phyloP scores from a whole-genome alignment of 2,113 vertebrate species.

The Rhadina sibilatrix region DNA sequence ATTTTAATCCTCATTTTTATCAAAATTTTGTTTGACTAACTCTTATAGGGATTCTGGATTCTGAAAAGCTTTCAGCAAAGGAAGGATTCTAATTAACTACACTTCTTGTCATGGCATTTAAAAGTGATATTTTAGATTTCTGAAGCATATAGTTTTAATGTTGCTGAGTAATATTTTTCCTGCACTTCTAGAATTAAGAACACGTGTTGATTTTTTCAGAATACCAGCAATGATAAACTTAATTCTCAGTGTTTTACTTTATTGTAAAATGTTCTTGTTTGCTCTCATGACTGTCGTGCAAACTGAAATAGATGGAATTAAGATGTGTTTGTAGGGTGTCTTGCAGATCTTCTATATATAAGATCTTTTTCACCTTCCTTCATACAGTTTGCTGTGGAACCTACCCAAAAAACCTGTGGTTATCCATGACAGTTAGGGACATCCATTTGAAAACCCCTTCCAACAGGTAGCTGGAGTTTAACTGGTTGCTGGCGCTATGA shows the following conservation, averaged over 20 bases:
- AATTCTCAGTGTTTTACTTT: not conserved
- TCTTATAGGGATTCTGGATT: not conserved
- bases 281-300: not conserved
- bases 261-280: not conserved
- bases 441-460: not conserved
- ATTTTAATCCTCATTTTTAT: not conserved
- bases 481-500: accelerated
- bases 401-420: not conserved
- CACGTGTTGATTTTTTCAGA: not conserved
- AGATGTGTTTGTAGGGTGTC: not conserved
- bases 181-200: not conserved
- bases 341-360: not conserved
- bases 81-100: not conserved
- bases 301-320: not conserved
- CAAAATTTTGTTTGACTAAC: not conserved
- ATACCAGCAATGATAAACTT: not conserved
- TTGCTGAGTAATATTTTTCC: not conserved
- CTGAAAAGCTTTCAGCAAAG: not conserved
- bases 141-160: not conserved
- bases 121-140: not conserved
- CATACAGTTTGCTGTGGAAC: not conserved
- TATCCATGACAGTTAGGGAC: not conserved
- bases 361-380: not conserved
- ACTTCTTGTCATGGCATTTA: not conserved
- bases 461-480: not conserved